phyloP scores from a whole-genome alignment of 2,888 invertebrate species.

The Nymphalis c-album region DNA sequence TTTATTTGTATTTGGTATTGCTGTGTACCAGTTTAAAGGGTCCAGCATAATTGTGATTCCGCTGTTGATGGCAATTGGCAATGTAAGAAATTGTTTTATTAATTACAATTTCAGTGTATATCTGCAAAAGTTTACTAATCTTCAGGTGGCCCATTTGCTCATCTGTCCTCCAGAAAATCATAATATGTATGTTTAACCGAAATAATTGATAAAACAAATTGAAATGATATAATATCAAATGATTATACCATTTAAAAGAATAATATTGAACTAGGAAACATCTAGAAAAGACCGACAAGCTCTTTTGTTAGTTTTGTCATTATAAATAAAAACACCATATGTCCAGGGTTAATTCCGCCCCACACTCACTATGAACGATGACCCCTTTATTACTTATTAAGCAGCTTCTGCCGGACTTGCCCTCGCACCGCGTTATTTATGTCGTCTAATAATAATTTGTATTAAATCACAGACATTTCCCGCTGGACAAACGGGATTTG shows the following conservation, averaged over 20 bases:
- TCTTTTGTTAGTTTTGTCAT: constrained; percentile 3
- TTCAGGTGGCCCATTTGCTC: too few species aligned
- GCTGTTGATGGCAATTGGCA: too few species aligned
- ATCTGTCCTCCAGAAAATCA: too few species aligned
- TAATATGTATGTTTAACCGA: too few species aligned
- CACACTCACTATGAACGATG: constrained; percentile 68
- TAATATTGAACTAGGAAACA: neutral
- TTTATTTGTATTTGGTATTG: too few species aligned
- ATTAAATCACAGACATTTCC: constrained; percentile 78
- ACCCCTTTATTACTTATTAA: constrained; percentile 82
- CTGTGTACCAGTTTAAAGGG: too few species aligned
- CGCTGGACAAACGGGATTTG: constrained; percentile 78
- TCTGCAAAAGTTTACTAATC: too few species aligned
- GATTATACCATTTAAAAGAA: neutral
- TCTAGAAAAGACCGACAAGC: neutral
- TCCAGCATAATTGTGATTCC: too few species aligned
- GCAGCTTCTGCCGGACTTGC: constrained; percentile 63
- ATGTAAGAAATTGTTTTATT: too few species aligned
- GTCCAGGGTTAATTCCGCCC: constrained; percentile 71
- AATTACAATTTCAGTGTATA: too few species aligned
- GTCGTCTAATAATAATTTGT: constrained; percentile 82
- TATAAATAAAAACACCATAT: constrained; percentile 54
- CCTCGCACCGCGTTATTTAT: constrained; percentile 77
- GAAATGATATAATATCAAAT: neutral
- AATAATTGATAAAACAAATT: too few species aligned